phyloP scores from a whole-genome alignment of 2,797 vertebrate genomes.

The Poliocrania exsul region DNA sequence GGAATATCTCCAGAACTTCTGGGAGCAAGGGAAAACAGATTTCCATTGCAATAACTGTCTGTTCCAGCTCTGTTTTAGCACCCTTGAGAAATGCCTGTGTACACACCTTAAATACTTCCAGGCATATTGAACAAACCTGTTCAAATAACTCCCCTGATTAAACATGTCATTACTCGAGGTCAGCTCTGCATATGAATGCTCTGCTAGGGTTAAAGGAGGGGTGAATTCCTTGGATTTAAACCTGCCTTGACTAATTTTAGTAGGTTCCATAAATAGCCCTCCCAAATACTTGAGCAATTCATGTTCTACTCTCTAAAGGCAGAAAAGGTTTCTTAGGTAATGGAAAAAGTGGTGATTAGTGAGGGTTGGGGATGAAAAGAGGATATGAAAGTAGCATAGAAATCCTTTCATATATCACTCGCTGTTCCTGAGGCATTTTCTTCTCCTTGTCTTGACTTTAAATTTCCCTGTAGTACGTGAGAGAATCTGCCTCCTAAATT shows the following conservation, averaged over 20 bases:
- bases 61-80: not conserved
- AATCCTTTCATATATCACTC: conserved; percentile 40
- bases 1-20: not conserved
- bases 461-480: not conserved
- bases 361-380: conserved; percentile 22
- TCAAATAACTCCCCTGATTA: not conserved
- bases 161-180: not conserved
- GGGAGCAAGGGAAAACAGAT: not conserved
- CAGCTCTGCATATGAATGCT: rapidly evolving
- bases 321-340: conserved; percentile 22
- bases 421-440: conserved; percentile 2
- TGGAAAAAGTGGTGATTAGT: conserved; percentile 44
- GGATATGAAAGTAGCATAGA: conserved; percentile 27
- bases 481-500: not conserved
- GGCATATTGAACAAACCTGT: not conserved
- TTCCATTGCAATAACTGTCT: not conserved
- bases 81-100: not conserved
- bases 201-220: not conserved
- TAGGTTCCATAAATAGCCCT: conserved; percentile 3
- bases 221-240: not conserved
- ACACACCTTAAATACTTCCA: not conserved
- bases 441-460: conserved; percentile 21
- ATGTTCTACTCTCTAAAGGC: not conserved
- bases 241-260: not conserved
- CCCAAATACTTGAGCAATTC: not conserved